These are phyloP conservation scores for Okamejei kenojei DNA, from an alignment of 2,797 vertebrate genomes.

Conservation along the genomic window DNA sequence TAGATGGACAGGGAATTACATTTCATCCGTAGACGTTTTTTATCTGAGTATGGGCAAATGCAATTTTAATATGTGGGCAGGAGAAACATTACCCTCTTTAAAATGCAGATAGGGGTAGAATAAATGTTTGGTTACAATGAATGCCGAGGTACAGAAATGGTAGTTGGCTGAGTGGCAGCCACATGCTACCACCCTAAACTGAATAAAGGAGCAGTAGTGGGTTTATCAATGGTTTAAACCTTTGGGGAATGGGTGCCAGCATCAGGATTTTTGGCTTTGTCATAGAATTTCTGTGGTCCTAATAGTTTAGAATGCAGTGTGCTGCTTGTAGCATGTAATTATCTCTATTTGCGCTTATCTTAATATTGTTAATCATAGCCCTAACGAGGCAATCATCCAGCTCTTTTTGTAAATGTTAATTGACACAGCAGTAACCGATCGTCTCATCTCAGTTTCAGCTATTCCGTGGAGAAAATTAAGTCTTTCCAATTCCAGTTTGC, in stretches of 20 bases:
- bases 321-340: background rate
- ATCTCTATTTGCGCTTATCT: constrained; percentile 8
- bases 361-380: background rate
- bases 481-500: background rate
- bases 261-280: background rate
- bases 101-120: background rate
- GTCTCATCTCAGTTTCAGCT: background rate
- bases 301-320: background rate
- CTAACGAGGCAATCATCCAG: background rate
- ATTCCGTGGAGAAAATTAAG: background rate
- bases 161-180: too few species aligned
- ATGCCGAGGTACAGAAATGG: too few species aligned
- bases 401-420: constrained; percentile 26
- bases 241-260: background rate
- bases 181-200: background rate
- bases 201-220: background rate
- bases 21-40: background rate
- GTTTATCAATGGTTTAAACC: background rate
- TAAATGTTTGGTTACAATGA: background rate
- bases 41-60: background rate
- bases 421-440: background rate
- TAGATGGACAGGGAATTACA: background rate
- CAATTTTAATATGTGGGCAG: background rate
- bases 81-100: background rate
- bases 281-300: background rate